A percentile compares a stretch with the other conserved stretches of the same genome.
Evolutionary conservation across 2,888 invertebrate species (phyloP).

Genomic region (Lamellibrachia columna): DNA sequence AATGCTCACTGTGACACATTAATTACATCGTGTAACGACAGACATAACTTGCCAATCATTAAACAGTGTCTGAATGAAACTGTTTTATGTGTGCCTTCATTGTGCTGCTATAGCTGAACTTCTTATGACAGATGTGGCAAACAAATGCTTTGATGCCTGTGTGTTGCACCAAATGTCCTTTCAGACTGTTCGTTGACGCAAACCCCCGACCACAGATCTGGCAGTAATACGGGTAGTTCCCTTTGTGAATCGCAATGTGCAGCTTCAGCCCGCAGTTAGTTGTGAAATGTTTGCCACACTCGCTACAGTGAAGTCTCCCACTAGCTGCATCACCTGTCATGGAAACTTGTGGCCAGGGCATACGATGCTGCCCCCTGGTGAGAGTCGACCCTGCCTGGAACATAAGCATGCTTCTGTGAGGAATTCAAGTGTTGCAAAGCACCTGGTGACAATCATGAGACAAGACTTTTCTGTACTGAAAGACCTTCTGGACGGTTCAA

Average conservation of each 20-base stretch:
- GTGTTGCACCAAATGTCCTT: constrained; percentile 26
- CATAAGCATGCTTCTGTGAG: neutral
- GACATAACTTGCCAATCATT: neutral
- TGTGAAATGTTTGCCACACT: constrained; percentile 6
- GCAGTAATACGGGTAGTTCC: constrained; percentile 19
- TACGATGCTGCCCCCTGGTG: neutral
- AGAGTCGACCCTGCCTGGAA: neutral
- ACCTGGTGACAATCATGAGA: no score
- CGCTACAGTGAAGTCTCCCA: neutral
- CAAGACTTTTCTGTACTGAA: neutral
- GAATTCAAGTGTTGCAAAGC: neutral
- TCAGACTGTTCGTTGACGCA: constrained; percentile 25
- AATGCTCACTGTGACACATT: neutral
- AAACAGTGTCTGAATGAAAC: neutral
- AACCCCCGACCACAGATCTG: constrained; percentile 21
- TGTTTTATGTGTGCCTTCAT: constrained; percentile 20
- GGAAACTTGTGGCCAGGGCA: neutral
- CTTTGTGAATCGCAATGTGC: constrained; percentile 3
- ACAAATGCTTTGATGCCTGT: constrained; percentile 25
- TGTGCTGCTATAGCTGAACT: constrained; percentile 24
- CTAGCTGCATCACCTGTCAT: neutral
- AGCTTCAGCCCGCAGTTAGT: neutral
- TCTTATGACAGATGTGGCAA: constrained; percentile 24
- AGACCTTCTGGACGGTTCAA: neutral
- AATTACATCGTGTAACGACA: neutral